These are phyloP conservation scores for Caenorhabditis auriculariae DNA, from an alignment of 2,888 invertebrate species.

Conservation along the genomic window DNA sequence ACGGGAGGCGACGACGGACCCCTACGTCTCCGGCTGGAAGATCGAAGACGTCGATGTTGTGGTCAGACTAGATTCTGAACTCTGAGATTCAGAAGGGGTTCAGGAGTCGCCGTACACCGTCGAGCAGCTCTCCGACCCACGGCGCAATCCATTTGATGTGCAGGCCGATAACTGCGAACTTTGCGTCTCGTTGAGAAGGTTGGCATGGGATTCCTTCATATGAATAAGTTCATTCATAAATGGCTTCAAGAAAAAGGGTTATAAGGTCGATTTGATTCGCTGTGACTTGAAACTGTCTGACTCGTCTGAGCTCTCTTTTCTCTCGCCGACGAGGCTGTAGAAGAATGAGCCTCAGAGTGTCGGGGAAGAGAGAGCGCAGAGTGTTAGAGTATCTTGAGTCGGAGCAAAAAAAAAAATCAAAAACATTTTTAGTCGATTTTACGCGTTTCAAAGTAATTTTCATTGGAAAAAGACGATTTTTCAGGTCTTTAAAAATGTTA, in stretches of 20 bases:
- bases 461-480: too few relatives aligned
- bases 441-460: too few relatives aligned
- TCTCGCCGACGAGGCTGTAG: too few relatives aligned
- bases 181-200: slow-evolving; percentile 51
- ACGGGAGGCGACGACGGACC: slow-evolving; percentile 54
- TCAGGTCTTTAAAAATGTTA: too few relatives aligned
- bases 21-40: slow-evolving; percentile 62
- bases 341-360: too few relatives aligned
- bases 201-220: neutral
- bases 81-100: neutral
- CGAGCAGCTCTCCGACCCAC: slow-evolving; percentile 60
- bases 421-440: too few relatives aligned
- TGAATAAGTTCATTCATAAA: neutral
- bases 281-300: neutral
- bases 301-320: neutral
- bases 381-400: too few relatives aligned
- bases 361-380: too few relatives aligned
- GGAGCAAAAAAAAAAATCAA: too few relatives aligned
- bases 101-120: slow-evolving; percentile 59
- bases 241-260: neutral
- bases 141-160: slow-evolving; percentile 62
- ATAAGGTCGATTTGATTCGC: neutral
- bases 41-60: slow-evolving; percentile 55
- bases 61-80: too few relatives aligned
- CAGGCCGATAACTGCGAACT: slow-evolving; percentile 60